Percentiles rank a stretch among this genome's conserved stretches.
phyloP scores from a whole-genome alignment of 1,140 invertebrate species.

The Paralvinella palmiformis region DNA sequence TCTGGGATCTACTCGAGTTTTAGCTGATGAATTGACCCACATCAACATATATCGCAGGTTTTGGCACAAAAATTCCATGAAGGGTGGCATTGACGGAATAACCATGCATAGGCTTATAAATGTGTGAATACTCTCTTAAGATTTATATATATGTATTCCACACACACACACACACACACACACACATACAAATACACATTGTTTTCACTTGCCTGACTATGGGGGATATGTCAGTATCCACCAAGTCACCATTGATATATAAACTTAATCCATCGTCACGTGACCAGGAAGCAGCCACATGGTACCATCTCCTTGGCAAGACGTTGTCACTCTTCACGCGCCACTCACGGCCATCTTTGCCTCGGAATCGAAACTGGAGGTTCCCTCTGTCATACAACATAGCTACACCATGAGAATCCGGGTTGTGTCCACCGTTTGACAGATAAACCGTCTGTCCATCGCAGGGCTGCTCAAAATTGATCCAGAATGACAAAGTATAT shows the following conservation, averaged over 20 bases:
- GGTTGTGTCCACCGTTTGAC: slow-evolving; percentile 42
- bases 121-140: too few relatives aligned
- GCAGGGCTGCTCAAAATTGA: slow-evolving; percentile 31
- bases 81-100: too few relatives aligned
- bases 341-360: slow-evolving; percentile 30
- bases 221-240: slow-evolving; percentile 5
- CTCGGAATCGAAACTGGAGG: slow-evolving; percentile 16
- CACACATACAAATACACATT: too few relatives aligned
- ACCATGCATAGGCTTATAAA: too few relatives aligned
- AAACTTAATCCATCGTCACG: slow-evolving; percentile 28
- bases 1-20: too few relatives aligned
- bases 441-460: slow-evolving; percentile 36
- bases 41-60: too few relatives aligned
- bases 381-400: slow-evolving; percentile 34
- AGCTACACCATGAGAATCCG: slow-evolving; percentile 40
- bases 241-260: slow-evolving; percentile 39
- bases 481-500: slow-evolving; percentile 44
- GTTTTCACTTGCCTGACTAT: background rate
- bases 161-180: too few relatives aligned
- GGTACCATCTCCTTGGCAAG: slow-evolving; percentile 40
- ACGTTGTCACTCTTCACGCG: slow-evolving; percentile 27
- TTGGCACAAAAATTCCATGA: too few relatives aligned
- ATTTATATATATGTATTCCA: too few relatives aligned
- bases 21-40: too few relatives aligned
- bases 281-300: slow-evolving; percentile 41